phyloP scores from a whole-genome alignment of 2,113 vertebrate genomes.

The Calypte anna region DNA sequence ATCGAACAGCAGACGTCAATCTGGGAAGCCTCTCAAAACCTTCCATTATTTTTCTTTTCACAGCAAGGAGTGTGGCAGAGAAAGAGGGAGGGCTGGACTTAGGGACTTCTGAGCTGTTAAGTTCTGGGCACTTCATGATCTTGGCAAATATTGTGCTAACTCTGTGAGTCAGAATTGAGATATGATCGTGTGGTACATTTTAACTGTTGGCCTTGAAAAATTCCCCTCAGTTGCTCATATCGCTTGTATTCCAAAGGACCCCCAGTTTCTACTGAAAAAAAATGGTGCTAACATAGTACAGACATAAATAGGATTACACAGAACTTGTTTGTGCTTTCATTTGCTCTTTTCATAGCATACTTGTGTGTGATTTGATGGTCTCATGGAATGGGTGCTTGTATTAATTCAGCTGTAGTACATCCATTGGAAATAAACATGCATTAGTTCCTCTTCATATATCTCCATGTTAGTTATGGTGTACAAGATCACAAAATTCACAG shows the following conservation, averaged over 20 bases:
- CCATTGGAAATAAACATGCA: neutral
- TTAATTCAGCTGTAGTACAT: constrained; percentile 30
- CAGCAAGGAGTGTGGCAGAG: neutral
- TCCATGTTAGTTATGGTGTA: constrained; percentile 25
- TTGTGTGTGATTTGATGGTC: constrained; percentile 5
- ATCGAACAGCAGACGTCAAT: constrained; percentile 78
- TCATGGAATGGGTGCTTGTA: neutral
- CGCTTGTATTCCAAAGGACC: fast-evolving
- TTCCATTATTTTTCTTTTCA: constrained; percentile 66
- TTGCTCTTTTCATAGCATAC: constrained; percentile 2
- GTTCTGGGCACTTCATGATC: neutral
- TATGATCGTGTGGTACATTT: neutral
- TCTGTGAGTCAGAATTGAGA: neutral
- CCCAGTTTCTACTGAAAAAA: neutral
- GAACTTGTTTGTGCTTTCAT: neutral
- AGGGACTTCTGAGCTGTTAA: neutral
- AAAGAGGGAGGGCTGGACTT: neutral
- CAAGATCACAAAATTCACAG: constrained; percentile 21
- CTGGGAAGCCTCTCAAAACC: constrained; percentile 70
- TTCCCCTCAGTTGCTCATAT: neutral
- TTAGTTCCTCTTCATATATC: constrained; percentile 48
- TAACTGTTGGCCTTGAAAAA: neutral
- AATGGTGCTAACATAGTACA: neutral
- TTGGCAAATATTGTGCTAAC: constrained; percentile 3
- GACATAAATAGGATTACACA: neutral